Evolutionary conservation across 1,140 invertebrate species (phyloP).

Genomic region (Dinoponera quadriceps): DNA sequence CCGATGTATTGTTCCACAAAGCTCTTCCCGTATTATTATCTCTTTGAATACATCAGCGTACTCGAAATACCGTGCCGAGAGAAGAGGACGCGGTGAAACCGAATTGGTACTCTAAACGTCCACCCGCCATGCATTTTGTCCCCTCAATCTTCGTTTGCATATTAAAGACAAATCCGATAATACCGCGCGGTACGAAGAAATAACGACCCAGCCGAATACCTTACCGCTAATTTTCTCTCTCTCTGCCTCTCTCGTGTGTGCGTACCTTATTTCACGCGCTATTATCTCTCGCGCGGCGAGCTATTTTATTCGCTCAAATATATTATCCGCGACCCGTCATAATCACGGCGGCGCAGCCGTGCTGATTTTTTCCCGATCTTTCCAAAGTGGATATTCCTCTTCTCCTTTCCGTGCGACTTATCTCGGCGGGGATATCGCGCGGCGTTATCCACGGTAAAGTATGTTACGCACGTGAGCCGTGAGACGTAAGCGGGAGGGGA

Average conservation of each 20-base stretch:
- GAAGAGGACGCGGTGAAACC: constrained; percentile 26
- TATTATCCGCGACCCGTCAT: background rate
- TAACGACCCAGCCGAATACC: background rate
- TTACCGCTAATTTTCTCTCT: background rate
- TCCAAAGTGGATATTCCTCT: too few species aligned
- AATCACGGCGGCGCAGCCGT: too few species aligned
- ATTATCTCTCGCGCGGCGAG: background rate
- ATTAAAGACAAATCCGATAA: constrained; percentile 21
- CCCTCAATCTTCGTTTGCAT: constrained; percentile 17
- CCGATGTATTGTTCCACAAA: constrained; percentile 61
- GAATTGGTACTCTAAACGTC: constrained; percentile 50
- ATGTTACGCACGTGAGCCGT: constrained; percentile 10
- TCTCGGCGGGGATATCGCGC: constrained; percentile 1
- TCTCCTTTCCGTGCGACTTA: background rate
- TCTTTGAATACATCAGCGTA: constrained; percentile 59
- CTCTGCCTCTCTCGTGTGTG: too few species aligned
- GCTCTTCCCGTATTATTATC: constrained; percentile 58
- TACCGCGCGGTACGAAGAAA: background rate
- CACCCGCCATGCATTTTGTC: constrained; percentile 26
- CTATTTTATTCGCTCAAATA: background rate
- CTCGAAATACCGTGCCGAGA: constrained; percentile 44
- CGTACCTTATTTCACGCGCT: background rate
- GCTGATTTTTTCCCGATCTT: background rate
- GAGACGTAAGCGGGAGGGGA: constrained; percentile 42
- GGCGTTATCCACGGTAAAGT: constrained; percentile 2